Evolutionary conservation across 2,888 invertebrate genomes (phyloP), one percentile per base, ranked within the genome.

Genomic region (Heliothis peltigera): DNA sequence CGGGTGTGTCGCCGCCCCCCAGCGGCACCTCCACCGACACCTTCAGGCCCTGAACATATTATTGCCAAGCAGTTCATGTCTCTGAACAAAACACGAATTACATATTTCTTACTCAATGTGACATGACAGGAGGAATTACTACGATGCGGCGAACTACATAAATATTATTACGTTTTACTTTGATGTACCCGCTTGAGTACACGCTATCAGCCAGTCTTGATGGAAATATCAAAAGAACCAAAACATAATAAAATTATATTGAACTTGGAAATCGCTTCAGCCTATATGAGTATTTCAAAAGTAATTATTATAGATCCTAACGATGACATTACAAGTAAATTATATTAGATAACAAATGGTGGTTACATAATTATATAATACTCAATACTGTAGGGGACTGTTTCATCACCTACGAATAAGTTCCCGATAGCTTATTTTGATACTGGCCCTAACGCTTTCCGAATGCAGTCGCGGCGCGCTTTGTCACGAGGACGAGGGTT

Each of bases 1-100:
- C 83, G 0, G 84, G 78, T 0, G 62, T 15, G 4, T 70, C 65
- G 0, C 53, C 84, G 2, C 79, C 87, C 2, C 91, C 91, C 17
- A 89, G 67, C 0, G 92, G 92, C 49, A 92, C 67, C 60, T 91
- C 88, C 25, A 83, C 81, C 1, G 76, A 58, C 1, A 92, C 71
- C 63, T 87, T 88, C 39, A 90, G 58, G 0, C 92, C 92, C 92
- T 92, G 84, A 0, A 74, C 70, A 61, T 51, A 58, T 43, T n/a
- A 12, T n/a, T n/a, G n/a, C n/a, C 8, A 60, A 4, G 4, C 17
- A 15, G 3, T 15, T 1, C 5, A 15, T 35, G 15, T 15, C 35
- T 15, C 15, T 4, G 8, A 15, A 15, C 3, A 2, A 39, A 32
- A 2, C 32, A 32, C 32, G 10, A 2, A 32, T 8, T 12, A 32